Percentiles rank a stretch among this genome's conserved stretches.
Conservation (phyloP, 2,113 vertebrate species). For the Menura novaehollandiae region DNA sequence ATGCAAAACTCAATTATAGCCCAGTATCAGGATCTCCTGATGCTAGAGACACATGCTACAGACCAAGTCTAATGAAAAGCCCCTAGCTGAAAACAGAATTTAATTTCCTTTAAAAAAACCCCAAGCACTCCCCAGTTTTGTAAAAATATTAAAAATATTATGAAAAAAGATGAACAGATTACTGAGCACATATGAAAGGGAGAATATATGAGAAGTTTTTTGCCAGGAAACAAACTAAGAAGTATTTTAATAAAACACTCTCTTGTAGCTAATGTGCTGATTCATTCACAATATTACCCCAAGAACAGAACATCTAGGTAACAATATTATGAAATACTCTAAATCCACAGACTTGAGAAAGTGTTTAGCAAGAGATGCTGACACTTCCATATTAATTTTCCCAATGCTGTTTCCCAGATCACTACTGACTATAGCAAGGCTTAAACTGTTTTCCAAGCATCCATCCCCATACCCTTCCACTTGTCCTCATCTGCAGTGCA, state of each 20-base stretch:
- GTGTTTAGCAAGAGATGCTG: neutral
- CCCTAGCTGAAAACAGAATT: slow-evolving; percentile 53
- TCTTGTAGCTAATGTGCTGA: neutral
- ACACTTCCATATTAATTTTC: neutral
- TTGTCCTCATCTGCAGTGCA: neutral
- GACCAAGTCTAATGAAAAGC: slow-evolving; percentile 27
- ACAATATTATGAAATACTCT: neutral
- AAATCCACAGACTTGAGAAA: neutral
- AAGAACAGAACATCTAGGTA: neutral
- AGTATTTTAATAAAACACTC: slow-evolving; percentile 25
- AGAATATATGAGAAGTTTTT: slow-evolving; percentile 26
- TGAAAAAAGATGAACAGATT: slow-evolving; percentile 53
- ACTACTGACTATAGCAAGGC: neutral
- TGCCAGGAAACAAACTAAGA: neutral
- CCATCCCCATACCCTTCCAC: neutral
- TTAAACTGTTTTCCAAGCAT: neutral
- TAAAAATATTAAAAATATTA: slow-evolving; percentile 55
- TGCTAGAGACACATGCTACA: neutral
- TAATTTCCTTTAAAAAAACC: slow-evolving; percentile 67
- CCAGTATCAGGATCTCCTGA: slow-evolving; percentile 48
- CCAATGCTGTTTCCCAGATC: neutral
- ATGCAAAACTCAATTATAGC: slow-evolving; percentile 60
- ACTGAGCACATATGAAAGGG: neutral
- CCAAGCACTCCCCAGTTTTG: neutral
- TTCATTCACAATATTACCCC: slow-evolving; percentile 13